A percentile compares a stretch with the other conserved stretches of the same genome.
Evolutionary conservation across 2,113 vertebrate genomes (phyloP).

Genomic region (Cryptotis parvus): DNA sequence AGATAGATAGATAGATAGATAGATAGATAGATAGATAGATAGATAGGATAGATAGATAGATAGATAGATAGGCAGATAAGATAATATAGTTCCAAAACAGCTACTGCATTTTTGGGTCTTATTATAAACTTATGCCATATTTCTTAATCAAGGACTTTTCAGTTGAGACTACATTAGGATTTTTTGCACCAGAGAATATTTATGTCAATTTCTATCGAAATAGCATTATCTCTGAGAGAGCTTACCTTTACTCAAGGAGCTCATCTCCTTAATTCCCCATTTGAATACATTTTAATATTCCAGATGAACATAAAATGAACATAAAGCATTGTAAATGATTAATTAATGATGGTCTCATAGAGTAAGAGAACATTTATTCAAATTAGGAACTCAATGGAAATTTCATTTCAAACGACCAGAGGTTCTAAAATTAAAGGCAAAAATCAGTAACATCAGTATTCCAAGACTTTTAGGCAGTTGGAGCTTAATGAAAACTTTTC

Average conservation of each 20-base stretch:
- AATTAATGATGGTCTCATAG: neutral
- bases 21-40: no score
- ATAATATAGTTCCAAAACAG: no score
- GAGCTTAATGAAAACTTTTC: constrained; percentile 2
- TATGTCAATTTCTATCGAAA: no score
- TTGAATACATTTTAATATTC: constrained; percentile 46
- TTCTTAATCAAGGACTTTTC: neutral
- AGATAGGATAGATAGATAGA: no score
- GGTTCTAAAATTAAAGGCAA: constrained; percentile 41
- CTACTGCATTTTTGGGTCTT: neutral
- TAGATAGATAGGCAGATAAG: no score
- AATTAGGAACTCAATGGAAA: neutral
- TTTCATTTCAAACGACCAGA: constrained; percentile 16
- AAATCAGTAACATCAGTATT: neutral
- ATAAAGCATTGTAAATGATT: constrained; percentile 49
- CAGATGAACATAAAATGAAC: neutral
- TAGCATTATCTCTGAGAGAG: neutral
- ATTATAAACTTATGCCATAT: neutral
- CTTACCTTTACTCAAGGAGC: neutral
- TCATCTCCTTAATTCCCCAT: neutral
- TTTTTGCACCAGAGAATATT: no score
- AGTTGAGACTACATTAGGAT: neutral
- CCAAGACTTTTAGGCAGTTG: neutral
- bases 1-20: no score
- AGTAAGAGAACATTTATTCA: constrained; percentile 30